A percentile compares a stretch with the other conserved stretches of the same genome.
Conservation (phyloP, 2,888 invertebrate genomes). For the Marasmarcha lunaedactyla region DNA sequence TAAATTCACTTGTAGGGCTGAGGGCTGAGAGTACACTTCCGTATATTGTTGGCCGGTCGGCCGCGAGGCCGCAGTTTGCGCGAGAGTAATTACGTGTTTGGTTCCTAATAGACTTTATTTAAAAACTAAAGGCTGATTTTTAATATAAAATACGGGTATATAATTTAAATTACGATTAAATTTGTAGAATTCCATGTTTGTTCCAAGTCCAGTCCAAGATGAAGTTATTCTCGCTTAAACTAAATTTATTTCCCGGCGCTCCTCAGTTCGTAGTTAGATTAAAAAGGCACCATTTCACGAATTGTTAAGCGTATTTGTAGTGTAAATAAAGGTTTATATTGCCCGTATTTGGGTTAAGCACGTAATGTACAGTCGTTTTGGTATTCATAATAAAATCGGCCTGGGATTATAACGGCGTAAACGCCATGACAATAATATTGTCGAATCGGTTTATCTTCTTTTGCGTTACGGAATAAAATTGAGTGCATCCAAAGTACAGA, state of each 20-base stretch:
- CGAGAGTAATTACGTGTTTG: slow-evolving; percentile 50
- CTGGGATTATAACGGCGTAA: slow-evolving; percentile 24
- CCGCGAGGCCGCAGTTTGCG: slow-evolving; percentile 33
- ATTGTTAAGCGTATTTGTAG: slow-evolving; percentile 14
- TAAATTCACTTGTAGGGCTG: slow-evolving; percentile 30
- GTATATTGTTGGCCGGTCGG: slow-evolving; percentile 16
- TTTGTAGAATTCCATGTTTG: slow-evolving; percentile 23
- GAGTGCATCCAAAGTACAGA: slow-evolving; percentile 37
- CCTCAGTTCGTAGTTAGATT: slow-evolving; percentile 2
- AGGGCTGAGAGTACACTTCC: slow-evolving; percentile 41
- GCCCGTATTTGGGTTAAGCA: slow-evolving; percentile 22
- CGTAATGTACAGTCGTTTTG: not conserved
- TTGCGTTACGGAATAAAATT: slow-evolving; percentile 4
- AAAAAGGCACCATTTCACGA: slow-evolving; percentile 1
- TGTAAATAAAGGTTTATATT: slow-evolving; percentile 35
- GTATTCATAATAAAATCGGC: slow-evolving; percentile 23
- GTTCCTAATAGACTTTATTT: slow-evolving; percentile 64
- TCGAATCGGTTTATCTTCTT: slow-evolving; percentile 13
- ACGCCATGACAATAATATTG: slow-evolving; percentile 41
- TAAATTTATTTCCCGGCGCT: slow-evolving; percentile 4
- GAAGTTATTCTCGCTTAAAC: slow-evolving; percentile 41
- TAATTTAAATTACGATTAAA: slow-evolving; percentile 28
- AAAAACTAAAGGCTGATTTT: slow-evolving; percentile 57
- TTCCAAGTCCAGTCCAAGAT: slow-evolving; percentile 24
- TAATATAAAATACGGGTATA: slow-evolving; percentile 54